phyloP scores from a whole-genome alignment of 2,888 invertebrate species.

The Blastobasis adustella region DNA sequence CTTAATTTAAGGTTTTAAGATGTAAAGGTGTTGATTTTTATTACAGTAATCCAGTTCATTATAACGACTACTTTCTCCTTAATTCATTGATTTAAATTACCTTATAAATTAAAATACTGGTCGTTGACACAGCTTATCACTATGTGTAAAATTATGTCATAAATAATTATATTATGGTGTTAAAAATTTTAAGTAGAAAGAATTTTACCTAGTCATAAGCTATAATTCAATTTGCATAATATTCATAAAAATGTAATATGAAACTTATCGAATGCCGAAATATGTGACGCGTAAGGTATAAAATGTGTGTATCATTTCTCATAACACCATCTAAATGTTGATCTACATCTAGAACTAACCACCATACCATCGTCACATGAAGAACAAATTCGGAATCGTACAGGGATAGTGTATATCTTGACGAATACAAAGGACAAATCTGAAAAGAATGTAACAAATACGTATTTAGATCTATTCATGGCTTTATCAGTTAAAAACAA shows the following conservation, averaged over 20 bases:
- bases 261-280: slow-evolving; percentile 36
- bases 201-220: slow-evolving; percentile 72
- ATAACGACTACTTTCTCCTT: no score
- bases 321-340: background rate
- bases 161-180: slow-evolving; percentile 29
- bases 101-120: background rate
- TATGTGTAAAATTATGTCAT: slow-evolving; percentile 17
- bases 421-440: slow-evolving; percentile 34
- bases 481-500: slow-evolving; percentile 13
- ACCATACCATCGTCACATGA: slow-evolving; percentile 13
- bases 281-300: slow-evolving; percentile 46
- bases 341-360: slow-evolving; percentile 1
- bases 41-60: no score
- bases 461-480: slow-evolving; percentile 19
- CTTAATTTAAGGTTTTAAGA: slow-evolving; percentile 4
- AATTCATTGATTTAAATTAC: no score
- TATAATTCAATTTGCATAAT: slow-evolving; percentile 55
- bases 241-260: slow-evolving; percentile 52
- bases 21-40: no score
- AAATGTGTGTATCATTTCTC: slow-evolving; percentile 5
- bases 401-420: slow-evolving; percentile 60
- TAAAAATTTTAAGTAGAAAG: slow-evolving; percentile 53
- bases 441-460: slow-evolving; percentile 36
- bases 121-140: slow-evolving; percentile 18
- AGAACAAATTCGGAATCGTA: slow-evolving; percentile 71